These are phyloP conservation scores for Microctenopoma lineatum DNA, from an alignment of 2,797 vertebrate genomes.

Conservation along the genomic window DNA sequence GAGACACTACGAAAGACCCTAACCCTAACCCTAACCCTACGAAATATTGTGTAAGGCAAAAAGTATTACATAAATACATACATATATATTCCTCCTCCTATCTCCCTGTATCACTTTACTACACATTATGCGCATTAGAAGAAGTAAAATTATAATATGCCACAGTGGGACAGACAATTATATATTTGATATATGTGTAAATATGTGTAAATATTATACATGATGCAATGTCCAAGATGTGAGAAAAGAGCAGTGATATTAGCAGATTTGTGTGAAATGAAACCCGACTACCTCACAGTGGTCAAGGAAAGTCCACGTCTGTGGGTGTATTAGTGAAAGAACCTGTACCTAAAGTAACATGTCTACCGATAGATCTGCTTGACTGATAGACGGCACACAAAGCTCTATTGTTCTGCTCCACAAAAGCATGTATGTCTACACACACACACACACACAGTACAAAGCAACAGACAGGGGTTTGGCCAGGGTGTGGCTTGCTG, in stretches of 20 bases:
- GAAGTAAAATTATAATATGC: not conserved
- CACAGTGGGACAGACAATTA: not conserved
- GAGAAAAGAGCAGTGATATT: conserved; percentile 33
- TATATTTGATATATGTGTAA: conserved; percentile 13
- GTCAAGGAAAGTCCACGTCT: conserved; percentile 1
- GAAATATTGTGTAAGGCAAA: conserved; percentile 1
- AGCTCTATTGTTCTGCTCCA: conserved; percentile 37
- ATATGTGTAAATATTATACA: conserved; percentile 19
- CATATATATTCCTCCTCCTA: too few species aligned
- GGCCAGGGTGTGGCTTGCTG: conserved; percentile 33
- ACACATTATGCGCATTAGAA: not conserved
- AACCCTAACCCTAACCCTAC: too few species aligned
- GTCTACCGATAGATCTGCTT: conserved; percentile 19
- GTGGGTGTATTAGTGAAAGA: not conserved
- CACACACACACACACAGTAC: conserved; percentile 5
- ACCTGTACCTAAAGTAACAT: conserved; percentile 2
- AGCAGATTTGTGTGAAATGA: conserved; percentile 46
- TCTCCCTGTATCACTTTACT: too few species aligned
- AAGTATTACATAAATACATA: too few species aligned
- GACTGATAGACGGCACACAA: conserved; percentile 30
- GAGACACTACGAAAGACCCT: too few species aligned
- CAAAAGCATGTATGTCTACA: conserved; percentile 19
- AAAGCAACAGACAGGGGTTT: conserved; percentile 10
- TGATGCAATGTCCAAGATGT: conserved; percentile 26
- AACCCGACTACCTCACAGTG: conserved; percentile 27